These are phyloP conservation scores for Palythoa caribaeorum DNA, from an alignment of 92 coral and sea anemone species.

Conservation along the genomic window DNA sequence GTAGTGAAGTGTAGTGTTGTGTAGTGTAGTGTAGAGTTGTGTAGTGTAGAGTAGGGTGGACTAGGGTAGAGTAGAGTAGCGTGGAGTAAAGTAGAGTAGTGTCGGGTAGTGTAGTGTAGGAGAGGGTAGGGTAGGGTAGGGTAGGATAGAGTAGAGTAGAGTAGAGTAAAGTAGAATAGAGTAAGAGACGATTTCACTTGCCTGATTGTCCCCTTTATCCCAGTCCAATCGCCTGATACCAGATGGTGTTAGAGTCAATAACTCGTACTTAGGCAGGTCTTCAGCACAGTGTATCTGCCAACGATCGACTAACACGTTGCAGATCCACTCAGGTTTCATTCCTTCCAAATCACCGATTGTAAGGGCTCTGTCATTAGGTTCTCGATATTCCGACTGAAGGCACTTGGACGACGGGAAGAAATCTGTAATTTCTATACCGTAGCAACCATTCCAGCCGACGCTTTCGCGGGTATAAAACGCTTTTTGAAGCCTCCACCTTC, in stretches of 20 bases:
- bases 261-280: slow-evolving; percentile 40
- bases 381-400: slow-evolving; percentile 24
- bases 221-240: slow-evolving; percentile 59
- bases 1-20: no score
- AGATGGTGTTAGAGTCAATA: slow-evolving; percentile 54
- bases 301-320: slow-evolving; percentile 79
- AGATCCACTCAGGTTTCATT: slow-evolving; percentile 81
- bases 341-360: slow-evolving; percentile 75
- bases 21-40: no score
- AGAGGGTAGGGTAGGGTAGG: no score
- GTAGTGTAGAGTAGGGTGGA: no score
- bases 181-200: background rate
- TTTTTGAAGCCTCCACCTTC: slow-evolving; percentile 38
- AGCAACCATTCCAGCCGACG: slow-evolving; percentile 59
- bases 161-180: no score
- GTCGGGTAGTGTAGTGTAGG: no score
- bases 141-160: no score
- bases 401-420: slow-evolving; percentile 64
- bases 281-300: slow-evolving; percentile 64
- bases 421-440: slow-evolving; percentile 69
- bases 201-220: background rate
- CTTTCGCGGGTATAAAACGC: slow-evolving; percentile 85
- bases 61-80: no score
- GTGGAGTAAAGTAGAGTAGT: no score
- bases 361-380: slow-evolving; percentile 68